Conservation (phyloP, 2,888 invertebrate genomes). For the Thereva nobilitata region DNA sequence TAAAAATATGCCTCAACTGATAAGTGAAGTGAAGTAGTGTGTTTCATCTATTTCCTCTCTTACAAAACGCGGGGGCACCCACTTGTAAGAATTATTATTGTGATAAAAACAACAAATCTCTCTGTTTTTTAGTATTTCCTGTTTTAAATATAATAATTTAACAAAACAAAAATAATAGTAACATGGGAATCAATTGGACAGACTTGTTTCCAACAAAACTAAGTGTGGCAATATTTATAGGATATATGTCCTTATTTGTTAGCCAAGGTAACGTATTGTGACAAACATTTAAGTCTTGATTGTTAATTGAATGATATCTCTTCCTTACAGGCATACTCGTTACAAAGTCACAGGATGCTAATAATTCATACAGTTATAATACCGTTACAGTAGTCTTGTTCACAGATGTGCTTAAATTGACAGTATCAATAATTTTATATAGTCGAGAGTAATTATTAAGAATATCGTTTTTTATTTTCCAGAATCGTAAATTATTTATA, state of each 20-base stretch:
- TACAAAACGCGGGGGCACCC: no score
- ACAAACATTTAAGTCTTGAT: neutral
- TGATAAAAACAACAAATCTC: no score
- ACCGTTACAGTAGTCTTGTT: conserved; percentile 85
- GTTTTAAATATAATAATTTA: neutral
- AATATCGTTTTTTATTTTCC: neutral
- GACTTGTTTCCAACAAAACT: conserved; percentile 84
- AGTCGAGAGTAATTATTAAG: conserved; percentile 65
- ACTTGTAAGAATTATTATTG: no score
- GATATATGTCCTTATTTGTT: conserved; percentile 87
- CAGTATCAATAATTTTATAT: conserved; percentile 73
- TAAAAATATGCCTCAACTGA: no score
- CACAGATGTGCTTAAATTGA: conserved; percentile 83
- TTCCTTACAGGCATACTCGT: conserved; percentile 78
- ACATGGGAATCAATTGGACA: conserved; percentile 59
- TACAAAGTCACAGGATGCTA: conserved; percentile 82
- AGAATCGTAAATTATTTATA: conserved; percentile 40
- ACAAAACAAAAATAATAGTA: conserved; percentile 9
- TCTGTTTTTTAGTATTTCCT: neutral
- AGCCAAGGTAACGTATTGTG: conserved; percentile 77
- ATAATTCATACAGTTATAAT: conserved; percentile 83
- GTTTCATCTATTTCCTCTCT: no score
- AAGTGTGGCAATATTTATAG: conserved; percentile 77
- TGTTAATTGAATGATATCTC: no score
- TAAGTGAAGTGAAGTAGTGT: no score